Evolutionary conservation across 2,888 invertebrate genomes (phyloP).

Genomic region (Amiota minor): DNA sequence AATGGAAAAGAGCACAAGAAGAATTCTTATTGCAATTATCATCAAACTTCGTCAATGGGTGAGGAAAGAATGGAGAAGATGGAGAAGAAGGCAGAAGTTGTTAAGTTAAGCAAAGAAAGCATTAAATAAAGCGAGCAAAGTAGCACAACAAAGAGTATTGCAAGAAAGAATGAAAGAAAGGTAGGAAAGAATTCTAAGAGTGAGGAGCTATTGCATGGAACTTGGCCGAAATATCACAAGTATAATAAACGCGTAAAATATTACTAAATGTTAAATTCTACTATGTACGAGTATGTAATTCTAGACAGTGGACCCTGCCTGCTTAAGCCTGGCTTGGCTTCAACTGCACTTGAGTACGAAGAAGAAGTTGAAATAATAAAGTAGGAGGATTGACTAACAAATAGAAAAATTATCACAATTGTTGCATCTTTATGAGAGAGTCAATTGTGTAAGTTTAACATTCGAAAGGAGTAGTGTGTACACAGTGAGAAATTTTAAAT

Average conservation of each 20-base stretch:
- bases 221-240: neutral
- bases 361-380: constrained; percentile 5
- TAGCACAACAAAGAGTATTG: neutral
- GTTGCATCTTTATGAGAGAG: constrained; percentile 55
- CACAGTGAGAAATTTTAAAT: constrained; percentile 29
- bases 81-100: neutral
- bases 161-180: neutral
- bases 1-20: neutral
- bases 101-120: constrained; percentile 22
- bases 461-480: neutral
- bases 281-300: constrained; percentile 1
- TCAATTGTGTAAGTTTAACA: constrained; percentile 37
- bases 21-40: constrained; percentile 24
- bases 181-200: neutral
- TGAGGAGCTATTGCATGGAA: neutral
- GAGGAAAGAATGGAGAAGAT: neutral
- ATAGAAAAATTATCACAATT: constrained; percentile 68
- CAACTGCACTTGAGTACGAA: neutral
- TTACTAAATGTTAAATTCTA: constrained; percentile 17
- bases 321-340: neutral
- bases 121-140: constrained; percentile 5
- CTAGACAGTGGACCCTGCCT: neutral
- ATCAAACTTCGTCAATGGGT: neutral
- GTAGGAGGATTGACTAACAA: constrained; percentile 51
- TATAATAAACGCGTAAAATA: constrained; percentile 19